Conservation (phyloP, 2,888 invertebrate species). For the Torymus aiolomorphi region DNA sequence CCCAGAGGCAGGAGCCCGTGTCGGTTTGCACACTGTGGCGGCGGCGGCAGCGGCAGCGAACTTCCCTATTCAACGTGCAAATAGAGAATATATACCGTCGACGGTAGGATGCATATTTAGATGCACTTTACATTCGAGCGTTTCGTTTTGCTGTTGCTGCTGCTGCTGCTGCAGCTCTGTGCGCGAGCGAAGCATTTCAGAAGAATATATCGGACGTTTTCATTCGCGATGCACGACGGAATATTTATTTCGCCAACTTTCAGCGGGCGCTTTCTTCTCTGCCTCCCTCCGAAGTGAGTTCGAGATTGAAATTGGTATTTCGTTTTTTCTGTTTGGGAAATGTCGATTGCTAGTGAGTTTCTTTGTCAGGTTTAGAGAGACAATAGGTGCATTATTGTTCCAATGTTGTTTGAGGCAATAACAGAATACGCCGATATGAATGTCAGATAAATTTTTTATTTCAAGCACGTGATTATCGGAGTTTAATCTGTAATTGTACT, state of each 20-base stretch:
- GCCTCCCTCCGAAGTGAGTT: too few relatives aligned
- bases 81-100: conserved; percentile 13
- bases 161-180: not conserved
- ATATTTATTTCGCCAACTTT: not conserved
- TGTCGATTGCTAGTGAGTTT: too few relatives aligned
- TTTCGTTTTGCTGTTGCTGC: conserved; percentile 9
- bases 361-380: too few relatives aligned
- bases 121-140: conserved; percentile 35
- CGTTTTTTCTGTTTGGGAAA: too few relatives aligned
- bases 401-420: too few relatives aligned
- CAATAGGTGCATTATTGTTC: too few relatives aligned
- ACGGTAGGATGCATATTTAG: conserved; percentile 31
- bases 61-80: conserved; percentile 38
- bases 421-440: too few relatives aligned
- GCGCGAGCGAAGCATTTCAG: not conserved
- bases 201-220: not conserved
- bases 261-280: not conserved
- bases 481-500: too few relatives aligned
- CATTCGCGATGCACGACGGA: not conserved
- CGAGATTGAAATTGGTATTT: too few relatives aligned
- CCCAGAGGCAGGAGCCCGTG: conserved; percentile 6
- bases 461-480: too few relatives aligned
- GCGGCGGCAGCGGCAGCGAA: not conserved
- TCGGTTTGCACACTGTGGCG: conserved; percentile 18
- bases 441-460: too few relatives aligned